Conservation (phyloP, 2,888 invertebrate species). For the Andrena trimmerana region DNA sequence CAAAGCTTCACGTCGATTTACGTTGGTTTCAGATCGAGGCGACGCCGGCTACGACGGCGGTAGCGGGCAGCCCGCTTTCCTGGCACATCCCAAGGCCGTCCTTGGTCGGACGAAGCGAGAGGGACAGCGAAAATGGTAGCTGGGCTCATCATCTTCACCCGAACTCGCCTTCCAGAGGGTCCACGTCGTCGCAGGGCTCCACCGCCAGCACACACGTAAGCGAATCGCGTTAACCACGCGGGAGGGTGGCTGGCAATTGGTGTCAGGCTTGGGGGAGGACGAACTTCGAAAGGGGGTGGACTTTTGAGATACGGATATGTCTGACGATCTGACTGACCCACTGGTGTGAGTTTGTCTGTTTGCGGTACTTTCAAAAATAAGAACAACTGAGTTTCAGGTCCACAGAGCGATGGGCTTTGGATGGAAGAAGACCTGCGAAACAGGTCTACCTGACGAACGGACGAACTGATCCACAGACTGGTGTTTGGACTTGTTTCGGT, state of each 20-base stretch:
- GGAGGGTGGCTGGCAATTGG: no score
- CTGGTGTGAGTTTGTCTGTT: not conserved
- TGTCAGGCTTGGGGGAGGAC: not conserved
- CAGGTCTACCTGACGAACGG: not conserved
- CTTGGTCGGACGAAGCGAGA: constrained; percentile 85
- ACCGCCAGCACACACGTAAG: constrained; percentile 92
- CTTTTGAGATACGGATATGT: no score
- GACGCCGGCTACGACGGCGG: constrained; percentile 73
- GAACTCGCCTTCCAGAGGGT: constrained; percentile 85
- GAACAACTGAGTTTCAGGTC: constrained; percentile 5
- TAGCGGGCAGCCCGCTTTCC: constrained; percentile 83
- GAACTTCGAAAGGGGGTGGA: not conserved
- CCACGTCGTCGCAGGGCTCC: constrained; percentile 89
- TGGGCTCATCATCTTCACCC: constrained; percentile 81
- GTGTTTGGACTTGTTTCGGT: not conserved
- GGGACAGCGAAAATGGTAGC: constrained; percentile 80
- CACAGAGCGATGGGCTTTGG: not conserved
- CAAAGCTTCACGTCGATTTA: constrained; percentile 71
- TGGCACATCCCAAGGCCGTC: constrained; percentile 95
- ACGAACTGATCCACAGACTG: not conserved
- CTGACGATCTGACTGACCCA: not conserved
- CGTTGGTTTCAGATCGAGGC: constrained; percentile 77
- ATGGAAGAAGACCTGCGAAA: not conserved
- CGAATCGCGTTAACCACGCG: constrained; percentile 41
- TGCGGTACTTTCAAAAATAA: not conserved